A percentile compares a stretch with the other conserved stretches of the same genome.
Conservation (phyloP, 2,113 vertebrate genomes). For the Sceloporus tristichus region DNA sequence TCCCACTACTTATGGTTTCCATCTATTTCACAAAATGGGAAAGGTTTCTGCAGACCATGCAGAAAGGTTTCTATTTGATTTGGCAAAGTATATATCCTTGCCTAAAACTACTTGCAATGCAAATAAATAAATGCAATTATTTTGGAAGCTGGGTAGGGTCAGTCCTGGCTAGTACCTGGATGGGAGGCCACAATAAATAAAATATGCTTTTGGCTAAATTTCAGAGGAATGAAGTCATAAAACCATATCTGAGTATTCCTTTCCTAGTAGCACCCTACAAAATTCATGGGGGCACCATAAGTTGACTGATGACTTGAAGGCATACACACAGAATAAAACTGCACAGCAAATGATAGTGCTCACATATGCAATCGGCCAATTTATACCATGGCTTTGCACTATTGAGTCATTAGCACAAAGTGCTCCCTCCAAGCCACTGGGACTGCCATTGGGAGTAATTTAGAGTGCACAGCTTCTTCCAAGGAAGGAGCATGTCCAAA, state of each 20-base stretch:
- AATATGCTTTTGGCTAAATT: no score
- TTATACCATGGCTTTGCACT: not conserved
- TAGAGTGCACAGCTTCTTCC: fast-evolving
- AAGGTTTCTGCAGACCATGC: not conserved
- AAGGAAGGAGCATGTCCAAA: conserved; percentile 27
- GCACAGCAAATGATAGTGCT: not conserved
- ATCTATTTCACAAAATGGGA: not conserved
- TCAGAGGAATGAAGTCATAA: no score
- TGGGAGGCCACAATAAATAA: no score
- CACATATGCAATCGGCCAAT: not conserved
- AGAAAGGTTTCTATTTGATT: not conserved
- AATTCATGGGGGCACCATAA: no score
- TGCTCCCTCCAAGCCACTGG: not conserved
- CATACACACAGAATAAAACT: not conserved
- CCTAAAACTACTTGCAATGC: not conserved
- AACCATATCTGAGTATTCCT: no score
- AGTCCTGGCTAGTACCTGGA: no score
- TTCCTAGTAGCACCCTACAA: no score
- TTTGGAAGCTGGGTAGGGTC: no score
- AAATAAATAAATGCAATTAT: not conserved
- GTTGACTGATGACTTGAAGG: no score
- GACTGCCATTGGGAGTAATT: fast-evolving
- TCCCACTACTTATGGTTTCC: no score
- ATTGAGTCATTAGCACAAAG: not conserved
- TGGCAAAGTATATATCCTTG: not conserved